Conservation (phyloP, 2,888 invertebrate genomes). For the Ichneumon xanthorius region DNA sequence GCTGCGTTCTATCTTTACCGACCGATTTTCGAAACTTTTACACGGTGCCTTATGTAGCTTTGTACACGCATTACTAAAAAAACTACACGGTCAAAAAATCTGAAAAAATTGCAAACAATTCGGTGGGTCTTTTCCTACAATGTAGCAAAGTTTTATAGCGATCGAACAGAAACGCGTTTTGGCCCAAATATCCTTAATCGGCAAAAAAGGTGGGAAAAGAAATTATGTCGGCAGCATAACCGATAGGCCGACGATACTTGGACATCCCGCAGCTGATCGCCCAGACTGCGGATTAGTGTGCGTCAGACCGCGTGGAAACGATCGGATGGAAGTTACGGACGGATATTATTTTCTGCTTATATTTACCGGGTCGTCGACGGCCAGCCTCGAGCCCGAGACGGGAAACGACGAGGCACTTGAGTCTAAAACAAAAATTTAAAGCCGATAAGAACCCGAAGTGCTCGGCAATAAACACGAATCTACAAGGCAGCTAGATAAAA, state of each 20-base stretch:
- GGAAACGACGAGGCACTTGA: slow-evolving; percentile 8
- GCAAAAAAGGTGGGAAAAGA: neutral
- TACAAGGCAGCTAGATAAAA: neutral
- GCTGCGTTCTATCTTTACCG: too few species aligned
- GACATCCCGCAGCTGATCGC: slow-evolving; percentile 31
- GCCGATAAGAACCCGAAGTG: slow-evolving; percentile 34
- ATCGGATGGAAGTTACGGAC: slow-evolving; percentile 1
- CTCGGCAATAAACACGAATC: slow-evolving; percentile 13
- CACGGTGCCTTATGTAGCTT: too few species aligned
- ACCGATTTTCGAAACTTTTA: too few species aligned
- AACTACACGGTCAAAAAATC: too few species aligned
- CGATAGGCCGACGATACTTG: neutral
- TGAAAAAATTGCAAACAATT: too few species aligned
- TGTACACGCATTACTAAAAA: too few species aligned
- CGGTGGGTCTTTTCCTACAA: too few species aligned
- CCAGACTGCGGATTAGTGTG: slow-evolving; percentile 37
- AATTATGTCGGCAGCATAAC: neutral
- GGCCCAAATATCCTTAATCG: too few species aligned
- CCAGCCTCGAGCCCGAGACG: neutral
- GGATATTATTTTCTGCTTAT: slow-evolving; percentile 1
- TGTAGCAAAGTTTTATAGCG: too few species aligned
- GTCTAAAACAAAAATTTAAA: slow-evolving; percentile 31
- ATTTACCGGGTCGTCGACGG: slow-evolving; percentile 20
- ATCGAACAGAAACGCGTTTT: too few species aligned
- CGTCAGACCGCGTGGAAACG: slow-evolving; percentile 32